A percentile compares a stretch with the other conserved stretches of the same genome.
phyloP scores from a whole-genome alignment of 1,140 invertebrate species.

The Solenopsis invicta region DNA sequence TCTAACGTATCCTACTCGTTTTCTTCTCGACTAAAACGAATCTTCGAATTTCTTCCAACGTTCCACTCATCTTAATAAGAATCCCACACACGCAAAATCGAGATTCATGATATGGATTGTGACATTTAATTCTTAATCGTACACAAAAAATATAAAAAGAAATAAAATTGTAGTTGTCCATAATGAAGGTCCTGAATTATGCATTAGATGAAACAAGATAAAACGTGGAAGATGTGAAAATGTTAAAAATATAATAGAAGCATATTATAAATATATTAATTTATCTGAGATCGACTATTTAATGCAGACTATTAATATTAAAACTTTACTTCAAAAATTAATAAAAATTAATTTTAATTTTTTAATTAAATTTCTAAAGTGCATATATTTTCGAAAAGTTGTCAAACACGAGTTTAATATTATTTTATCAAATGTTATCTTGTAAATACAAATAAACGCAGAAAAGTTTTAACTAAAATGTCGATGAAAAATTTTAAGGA shows the following conservation, averaged over 20 bases:
- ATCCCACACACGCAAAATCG: not conserved
- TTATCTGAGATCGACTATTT: not conserved
- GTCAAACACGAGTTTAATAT: not conserved
- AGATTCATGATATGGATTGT: not conserved
- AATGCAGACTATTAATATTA: not conserved
- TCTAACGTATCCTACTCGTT: not conserved
- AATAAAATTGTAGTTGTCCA: not conserved
- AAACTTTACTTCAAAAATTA: not conserved
- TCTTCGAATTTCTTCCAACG: not conserved
- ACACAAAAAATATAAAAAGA: not conserved
- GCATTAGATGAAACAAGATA: not conserved
- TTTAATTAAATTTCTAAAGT: not conserved
- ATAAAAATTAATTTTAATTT: too few relatives aligned
- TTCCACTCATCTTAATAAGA: not conserved
- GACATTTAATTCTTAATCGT: not conserved
- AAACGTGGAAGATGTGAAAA: not conserved
- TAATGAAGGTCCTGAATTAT: not conserved
- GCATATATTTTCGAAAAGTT: not conserved
- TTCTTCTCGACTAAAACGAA: not conserved
- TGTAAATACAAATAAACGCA: not conserved
- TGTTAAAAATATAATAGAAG: not conserved
- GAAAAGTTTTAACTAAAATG: not conserved
- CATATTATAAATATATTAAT: not conserved
- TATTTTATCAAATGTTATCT: not conserved
- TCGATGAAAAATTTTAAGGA: not conserved